A percentile compares a stretch with the other conserved stretches of the same genome.
phyloP scores from a whole-genome alignment of 2,113 vertebrate species.

The Perca schrenkii region DNA sequence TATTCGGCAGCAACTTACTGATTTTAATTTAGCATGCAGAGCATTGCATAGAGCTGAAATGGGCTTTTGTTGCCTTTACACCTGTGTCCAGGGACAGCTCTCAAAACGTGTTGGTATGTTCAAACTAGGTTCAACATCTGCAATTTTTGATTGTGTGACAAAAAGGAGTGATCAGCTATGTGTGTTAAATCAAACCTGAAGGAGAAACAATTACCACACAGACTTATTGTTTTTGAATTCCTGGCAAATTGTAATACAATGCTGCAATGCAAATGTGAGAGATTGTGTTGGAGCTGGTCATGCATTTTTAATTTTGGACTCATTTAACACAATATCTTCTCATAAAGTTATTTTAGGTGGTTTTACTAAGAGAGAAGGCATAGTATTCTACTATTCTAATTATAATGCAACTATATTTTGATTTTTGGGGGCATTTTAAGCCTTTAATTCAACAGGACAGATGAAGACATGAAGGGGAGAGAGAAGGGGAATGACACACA shows the following conservation, averaged over 20 bases:
- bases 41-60: neutral
- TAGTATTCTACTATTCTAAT: too few relatives aligned
- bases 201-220: neutral
- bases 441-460: too few relatives aligned
- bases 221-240: neutral
- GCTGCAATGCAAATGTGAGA: neutral
- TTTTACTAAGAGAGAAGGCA: too few relatives aligned
- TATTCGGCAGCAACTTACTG: neutral
- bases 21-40: neutral
- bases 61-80: neutral
- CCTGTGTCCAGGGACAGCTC: neutral
- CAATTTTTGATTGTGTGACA: too few relatives aligned
- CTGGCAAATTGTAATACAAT: neutral
- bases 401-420: too few relatives aligned
- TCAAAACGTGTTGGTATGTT: neutral
- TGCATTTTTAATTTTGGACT: conserved; percentile 4
- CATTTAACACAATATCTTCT: neutral
- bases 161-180: too few relatives aligned
- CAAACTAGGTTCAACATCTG: too few relatives aligned
- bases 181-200: neutral
- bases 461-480: too few relatives aligned
- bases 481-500: too few relatives aligned
- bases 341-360: neutral
- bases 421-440: too few relatives aligned
- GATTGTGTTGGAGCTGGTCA: neutral